Evolutionary conservation across 2,888 invertebrate genomes (phyloP).

Genomic region (Hydrotaea diabolus): DNA sequence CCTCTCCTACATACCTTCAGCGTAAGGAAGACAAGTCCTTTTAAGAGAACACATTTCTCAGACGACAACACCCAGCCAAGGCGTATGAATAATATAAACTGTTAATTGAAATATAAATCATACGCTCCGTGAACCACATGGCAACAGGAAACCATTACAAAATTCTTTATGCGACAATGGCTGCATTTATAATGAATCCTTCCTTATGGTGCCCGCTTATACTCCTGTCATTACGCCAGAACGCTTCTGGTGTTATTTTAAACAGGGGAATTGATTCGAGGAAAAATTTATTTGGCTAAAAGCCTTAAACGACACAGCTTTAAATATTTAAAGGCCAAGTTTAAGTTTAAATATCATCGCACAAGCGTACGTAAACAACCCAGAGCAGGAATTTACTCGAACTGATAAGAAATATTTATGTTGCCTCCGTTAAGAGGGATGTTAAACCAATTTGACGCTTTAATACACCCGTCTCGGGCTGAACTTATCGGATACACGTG

Average conservation of each 20-base stretch:
- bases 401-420: constrained; percentile 7
- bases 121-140: constrained; percentile 8
- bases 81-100: constrained; percentile 4
- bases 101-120: constrained; percentile 29
- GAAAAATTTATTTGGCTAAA: not conserved
- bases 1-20: no score
- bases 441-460: not conserved
- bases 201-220: not conserved
- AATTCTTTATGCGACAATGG: not conserved
- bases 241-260: not conserved
- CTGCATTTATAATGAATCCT: constrained; percentile 4
- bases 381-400: not conserved
- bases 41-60: not conserved
- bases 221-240: not conserved
- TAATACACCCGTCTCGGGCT: not conserved
- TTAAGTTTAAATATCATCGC: not conserved
- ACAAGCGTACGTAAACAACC: not conserved
- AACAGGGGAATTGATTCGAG: not conserved
- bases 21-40: no score
- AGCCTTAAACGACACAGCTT: not conserved
- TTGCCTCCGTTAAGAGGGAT: not conserved
- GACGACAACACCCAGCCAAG: not conserved
- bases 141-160: not conserved
- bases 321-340: not conserved
- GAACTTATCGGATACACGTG: not conserved